phyloP scores from a whole-genome alignment of 1,140 invertebrate species.

The Riptortus pedestris region DNA sequence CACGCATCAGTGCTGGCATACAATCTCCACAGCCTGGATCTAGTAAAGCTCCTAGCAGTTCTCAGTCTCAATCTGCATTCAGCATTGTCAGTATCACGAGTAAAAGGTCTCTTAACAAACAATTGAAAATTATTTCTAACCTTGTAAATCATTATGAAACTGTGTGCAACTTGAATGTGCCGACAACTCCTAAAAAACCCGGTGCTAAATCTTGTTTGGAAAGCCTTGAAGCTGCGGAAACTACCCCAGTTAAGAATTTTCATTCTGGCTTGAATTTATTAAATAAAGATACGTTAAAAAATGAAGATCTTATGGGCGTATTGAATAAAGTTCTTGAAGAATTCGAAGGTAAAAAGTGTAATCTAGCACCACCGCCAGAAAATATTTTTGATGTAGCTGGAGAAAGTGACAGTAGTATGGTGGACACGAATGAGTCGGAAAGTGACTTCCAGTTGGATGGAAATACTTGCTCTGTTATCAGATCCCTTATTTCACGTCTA shows the following conservation, averaged over 20 bases:
- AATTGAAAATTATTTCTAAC: not conserved
- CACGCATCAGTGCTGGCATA: not conserved
- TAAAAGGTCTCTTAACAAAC: not conserved
- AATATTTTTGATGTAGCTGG: conserved; percentile 1
- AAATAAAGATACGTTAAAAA: not conserved
- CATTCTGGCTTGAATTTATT: not conserved
- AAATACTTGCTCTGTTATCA: too few species aligned
- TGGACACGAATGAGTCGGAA: not conserved
- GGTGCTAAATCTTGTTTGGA: not conserved
- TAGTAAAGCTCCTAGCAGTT: not conserved
- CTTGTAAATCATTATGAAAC: conserved; percentile 4
- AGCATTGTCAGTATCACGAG: not conserved
- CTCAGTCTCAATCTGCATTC: not conserved
- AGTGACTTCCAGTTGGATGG: too few species aligned
- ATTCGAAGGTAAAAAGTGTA: conserved; percentile 2
- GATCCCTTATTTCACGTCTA: too few species aligned
- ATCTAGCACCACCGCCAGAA: not conserved
- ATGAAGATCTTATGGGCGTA: not conserved
- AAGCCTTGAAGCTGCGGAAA: not conserved
- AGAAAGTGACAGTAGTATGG: not conserved
- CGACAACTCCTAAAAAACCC: not conserved
- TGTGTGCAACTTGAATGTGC: not conserved
- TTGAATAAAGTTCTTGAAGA: not conserved
- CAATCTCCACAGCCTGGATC: not conserved
- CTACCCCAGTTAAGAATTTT: not conserved